Evolutionary conservation across 2,113 vertebrate species (phyloP).

Genomic region (Osmerus eperlanus): DNA sequence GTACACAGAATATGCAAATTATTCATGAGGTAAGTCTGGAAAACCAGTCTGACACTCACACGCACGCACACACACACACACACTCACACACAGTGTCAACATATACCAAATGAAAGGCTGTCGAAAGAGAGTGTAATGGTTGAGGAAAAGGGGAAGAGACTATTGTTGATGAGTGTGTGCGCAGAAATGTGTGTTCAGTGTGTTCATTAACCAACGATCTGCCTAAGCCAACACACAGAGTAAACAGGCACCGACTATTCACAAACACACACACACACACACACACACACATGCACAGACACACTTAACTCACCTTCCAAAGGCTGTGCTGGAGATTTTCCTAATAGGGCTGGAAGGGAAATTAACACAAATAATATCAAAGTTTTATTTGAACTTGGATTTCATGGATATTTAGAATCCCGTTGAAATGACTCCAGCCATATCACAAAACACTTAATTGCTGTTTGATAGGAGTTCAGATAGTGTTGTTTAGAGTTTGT

Average conservation of each 20-base stretch:
- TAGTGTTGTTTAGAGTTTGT: background rate
- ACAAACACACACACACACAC: slow-evolving; percentile 18
- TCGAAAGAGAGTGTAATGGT: no score
- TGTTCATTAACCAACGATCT: background rate
- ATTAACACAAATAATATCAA: slow-evolving; percentile 19
- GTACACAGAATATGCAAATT: no score
- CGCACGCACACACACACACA: background rate
- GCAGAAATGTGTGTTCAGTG: background rate
- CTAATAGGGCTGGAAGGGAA: slow-evolving; percentile 82
- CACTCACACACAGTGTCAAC: no score
- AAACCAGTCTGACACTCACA: background rate
- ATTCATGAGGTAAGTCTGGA: no score
- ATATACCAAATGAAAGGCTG: no score
- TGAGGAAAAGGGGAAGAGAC: background rate
- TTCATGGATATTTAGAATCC: slow-evolving; percentile 14
- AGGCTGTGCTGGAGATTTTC: slow-evolving; percentile 95
- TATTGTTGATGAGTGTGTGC: background rate
- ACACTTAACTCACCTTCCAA: slow-evolving; percentile 83
- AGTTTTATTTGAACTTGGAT: slow-evolving; percentile 1
- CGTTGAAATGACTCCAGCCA: background rate
- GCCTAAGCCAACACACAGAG: slow-evolving; percentile 6
- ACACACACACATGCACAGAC: background rate
- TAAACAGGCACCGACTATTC: background rate
- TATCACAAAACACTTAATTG: background rate
- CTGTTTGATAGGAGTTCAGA: slow-evolving; percentile 23